Evolutionary conservation across 2,888 invertebrate species (phyloP).

Genomic region (Catocala fraxini): DNA sequence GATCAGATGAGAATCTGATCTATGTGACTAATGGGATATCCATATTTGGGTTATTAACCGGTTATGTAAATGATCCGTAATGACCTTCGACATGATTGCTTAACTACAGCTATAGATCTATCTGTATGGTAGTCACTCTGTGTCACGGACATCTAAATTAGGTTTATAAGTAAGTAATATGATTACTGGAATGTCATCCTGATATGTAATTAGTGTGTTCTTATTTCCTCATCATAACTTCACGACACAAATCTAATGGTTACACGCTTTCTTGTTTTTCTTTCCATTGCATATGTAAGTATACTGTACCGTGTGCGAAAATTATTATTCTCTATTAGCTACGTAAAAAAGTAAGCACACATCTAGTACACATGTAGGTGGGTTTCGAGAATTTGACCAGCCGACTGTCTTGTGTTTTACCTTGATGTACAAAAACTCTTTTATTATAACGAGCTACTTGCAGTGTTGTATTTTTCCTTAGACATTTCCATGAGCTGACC

Average conservation of each 20-base stretch:
- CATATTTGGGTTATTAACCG: no score
- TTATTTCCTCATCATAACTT: background rate
- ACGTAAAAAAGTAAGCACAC: no score
- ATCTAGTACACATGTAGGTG: background rate
- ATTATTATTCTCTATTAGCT: background rate
- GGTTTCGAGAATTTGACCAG: slow-evolving; percentile 7
- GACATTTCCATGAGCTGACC: slow-evolving; percentile 4
- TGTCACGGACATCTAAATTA: no score
- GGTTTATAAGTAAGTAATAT: no score
- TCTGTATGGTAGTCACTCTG: no score
- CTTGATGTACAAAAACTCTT: slow-evolving; percentile 10
- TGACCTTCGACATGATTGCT: no score
- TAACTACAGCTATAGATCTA: no score
- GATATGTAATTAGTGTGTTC: background rate
- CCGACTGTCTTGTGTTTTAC: slow-evolving; percentile 4
- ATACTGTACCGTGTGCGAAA: background rate
- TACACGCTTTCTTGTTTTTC: slow-evolving; percentile 2
- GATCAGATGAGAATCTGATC: no score
- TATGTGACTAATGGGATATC: no score
- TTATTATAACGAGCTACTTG: slow-evolving; percentile 1
- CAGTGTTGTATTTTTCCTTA: slow-evolving; percentile 13
- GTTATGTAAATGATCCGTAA: no score
- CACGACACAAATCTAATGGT: background rate
- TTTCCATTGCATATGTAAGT: background rate
- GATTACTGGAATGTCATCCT: no score